Base-by-base conservation (phyloP, 2,797 vertebrate species). In the Scarus forsteni region DNA sequence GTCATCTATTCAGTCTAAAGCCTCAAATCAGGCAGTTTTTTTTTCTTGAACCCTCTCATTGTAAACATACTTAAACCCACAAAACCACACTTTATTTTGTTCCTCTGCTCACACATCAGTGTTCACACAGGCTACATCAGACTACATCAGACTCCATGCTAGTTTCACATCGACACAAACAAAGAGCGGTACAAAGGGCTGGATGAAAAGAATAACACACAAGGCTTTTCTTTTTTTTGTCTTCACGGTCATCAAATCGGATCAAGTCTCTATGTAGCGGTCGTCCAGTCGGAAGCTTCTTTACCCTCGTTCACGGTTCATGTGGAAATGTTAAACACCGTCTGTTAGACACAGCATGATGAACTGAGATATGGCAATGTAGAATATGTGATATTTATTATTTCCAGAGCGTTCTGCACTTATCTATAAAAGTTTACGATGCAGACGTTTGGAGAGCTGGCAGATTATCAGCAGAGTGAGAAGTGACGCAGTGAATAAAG, bases 121-220 rank as follows among this genome's bases (percentile, higher is more conserved):
- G 18, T 56, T 84, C 50, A 70, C 53, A 72, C 53, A 40, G 60
- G 49, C 58, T 67, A 76, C 63, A 68, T 46, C 62, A 57, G 44
- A 69, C 46, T 70, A 74, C 43, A 19, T 60, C 39, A 70, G 42
- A 68, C 62, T 48, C 60, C 63, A 79, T 71, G 63, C 76, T 67
- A 76, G 36, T 58, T 66, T 68, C 64, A 79, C 57, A 77, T 75
- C 44, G 27, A 81, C 63, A 71, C 42, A 69, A 10, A 67, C 12
- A 11, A 74, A 52, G 49, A 53, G 55, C 58, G 48, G 43, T 48
- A 57, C 14, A 66, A 55, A 68, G 9, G 12, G 14, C 40, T 15
- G 13, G 8, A 56, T 55, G 15, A 44, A 58, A 63, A 58, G 18
- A 27, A 27, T 27, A 14, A 15, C 38, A 53, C 5, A 54, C 38